Conservation (phyloP, 1,140 invertebrate species). For the Aradophagus sp. region DNA sequence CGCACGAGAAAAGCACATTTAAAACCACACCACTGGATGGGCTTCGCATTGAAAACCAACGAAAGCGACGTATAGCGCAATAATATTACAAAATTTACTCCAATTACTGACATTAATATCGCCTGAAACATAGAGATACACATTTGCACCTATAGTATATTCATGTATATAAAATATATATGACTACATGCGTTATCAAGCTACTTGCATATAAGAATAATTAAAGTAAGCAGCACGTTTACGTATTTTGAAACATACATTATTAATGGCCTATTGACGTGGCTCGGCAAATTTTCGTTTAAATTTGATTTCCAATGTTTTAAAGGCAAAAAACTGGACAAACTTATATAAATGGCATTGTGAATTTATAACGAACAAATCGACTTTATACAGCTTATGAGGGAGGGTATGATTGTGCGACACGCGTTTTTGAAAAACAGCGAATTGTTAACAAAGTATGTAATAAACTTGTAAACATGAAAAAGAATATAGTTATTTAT, state of each 20-base stretch:
- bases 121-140: slow-evolving; percentile 44
- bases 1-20: slow-evolving; percentile 68
- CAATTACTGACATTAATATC: slow-evolving; percentile 40
- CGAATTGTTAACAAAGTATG: no score
- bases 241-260: slow-evolving; percentile 34
- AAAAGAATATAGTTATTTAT: no score
- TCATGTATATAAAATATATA: slow-evolving; percentile 47
- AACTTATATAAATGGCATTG: slow-evolving; percentile 12
- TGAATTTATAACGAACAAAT: slow-evolving; percentile 20
- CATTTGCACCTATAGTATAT: slow-evolving; percentile 44
- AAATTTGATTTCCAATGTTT: slow-evolving; percentile 32
- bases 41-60: slow-evolving; percentile 61
- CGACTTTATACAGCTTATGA: slow-evolving; percentile 30
- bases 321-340: slow-evolving; percentile 7
- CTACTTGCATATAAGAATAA: slow-evolving; percentile 26
- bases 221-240: slow-evolving; percentile 29
- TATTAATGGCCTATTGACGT: slow-evolving; percentile 35
- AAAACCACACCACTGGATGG: slow-evolving; percentile 70
- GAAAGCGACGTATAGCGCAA: slow-evolving; percentile 46
- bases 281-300: slow-evolving; percentile 38
- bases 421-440: no score
- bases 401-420: no score
- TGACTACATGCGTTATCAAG: slow-evolving; percentile 27
- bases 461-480: no score
- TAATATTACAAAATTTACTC: slow-evolving; percentile 43